These are phyloP conservation scores for Corythaeola cristata DNA, from an alignment of 2,113 vertebrate species.

Conservation along the genomic window DNA sequence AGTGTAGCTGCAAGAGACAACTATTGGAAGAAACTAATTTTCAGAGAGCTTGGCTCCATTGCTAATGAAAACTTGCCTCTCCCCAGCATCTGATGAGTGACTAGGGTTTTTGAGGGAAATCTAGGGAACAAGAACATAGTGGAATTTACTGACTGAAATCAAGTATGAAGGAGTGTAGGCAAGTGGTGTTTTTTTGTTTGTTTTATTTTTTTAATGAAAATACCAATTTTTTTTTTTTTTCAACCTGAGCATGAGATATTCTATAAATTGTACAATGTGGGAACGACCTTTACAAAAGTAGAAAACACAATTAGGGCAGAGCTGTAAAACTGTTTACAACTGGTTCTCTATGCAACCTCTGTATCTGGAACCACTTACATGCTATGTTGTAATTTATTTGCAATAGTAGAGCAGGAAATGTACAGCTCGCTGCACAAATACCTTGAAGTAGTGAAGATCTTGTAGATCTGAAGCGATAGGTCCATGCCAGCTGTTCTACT, in stretches of 20 bases:
- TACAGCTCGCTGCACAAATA: not conserved
- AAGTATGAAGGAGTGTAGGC: not conserved
- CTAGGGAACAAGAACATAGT: not conserved
- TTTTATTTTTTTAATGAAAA: too few species aligned
- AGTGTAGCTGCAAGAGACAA: not conserved
- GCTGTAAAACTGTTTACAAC: not conserved
- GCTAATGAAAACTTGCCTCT: not conserved
- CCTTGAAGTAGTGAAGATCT: not conserved
- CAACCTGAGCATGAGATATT: not conserved
- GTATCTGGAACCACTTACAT: constrained; percentile 14
- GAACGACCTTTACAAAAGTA: not conserved
- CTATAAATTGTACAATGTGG: not conserved
- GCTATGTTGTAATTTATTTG: not conserved
- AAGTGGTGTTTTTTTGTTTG: not conserved
- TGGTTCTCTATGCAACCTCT: not conserved
- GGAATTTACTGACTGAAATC: not conserved
- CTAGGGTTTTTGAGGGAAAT: not conserved
- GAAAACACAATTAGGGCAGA: not conserved
- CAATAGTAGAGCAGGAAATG: not conserved
- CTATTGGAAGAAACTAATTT: not conserved
- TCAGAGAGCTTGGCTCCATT: not conserved
- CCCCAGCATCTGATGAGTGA: not conserved
- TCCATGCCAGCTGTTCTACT: not conserved
- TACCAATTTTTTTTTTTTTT: not conserved
- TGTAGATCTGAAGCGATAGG: not conserved